Conservation (phyloP, 23 tunicate genomes). For the Phallusia fumigata region DNA sequence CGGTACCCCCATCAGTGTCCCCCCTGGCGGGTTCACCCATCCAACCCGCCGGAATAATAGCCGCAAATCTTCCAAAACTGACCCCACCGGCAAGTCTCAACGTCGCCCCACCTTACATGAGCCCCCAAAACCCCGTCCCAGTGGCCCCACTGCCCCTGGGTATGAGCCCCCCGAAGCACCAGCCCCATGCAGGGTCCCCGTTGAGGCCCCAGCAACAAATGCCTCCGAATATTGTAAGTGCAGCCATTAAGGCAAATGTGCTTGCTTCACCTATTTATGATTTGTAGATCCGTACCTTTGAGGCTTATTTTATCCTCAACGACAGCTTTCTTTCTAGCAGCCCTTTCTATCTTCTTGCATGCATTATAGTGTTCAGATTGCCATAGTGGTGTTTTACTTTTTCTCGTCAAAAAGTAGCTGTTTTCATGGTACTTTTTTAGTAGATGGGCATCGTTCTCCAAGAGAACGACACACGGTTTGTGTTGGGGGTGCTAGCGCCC, state of each 20-base stretch:
- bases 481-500: too few relatives aligned
- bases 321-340: background rate
- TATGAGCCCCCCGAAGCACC: constrained; percentile 16
- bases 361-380: too few relatives aligned
- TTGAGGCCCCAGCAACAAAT: background rate
- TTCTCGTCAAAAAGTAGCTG: too few relatives aligned
- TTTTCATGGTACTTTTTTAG: too few relatives aligned
- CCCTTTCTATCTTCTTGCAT: too few relatives aligned
- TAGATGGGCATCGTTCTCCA: too few relatives aligned
- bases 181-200: constrained; percentile 13
- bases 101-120: constrained; percentile 35
- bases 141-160: constrained; percentile 13
- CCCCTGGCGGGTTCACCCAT: constrained; percentile 13
- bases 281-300: constrained; percentile 20
- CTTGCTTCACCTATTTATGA: constrained; percentile 41
- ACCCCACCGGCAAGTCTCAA: constrained; percentile 67
- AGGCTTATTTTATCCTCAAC: background rate
- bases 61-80: constrained; percentile 48
- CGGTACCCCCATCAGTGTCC: background rate
- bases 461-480: too few relatives aligned
- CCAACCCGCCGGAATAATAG: constrained; percentile 53
- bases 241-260: background rate
- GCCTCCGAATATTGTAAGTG: constrained; percentile 39
- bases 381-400: too few relatives aligned
- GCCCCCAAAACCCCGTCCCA: constrained; percentile 53